Evolutionary conservation across 2,797 vertebrate genomes (phyloP).

Genomic region (Onychomys arenicola): DNA sequence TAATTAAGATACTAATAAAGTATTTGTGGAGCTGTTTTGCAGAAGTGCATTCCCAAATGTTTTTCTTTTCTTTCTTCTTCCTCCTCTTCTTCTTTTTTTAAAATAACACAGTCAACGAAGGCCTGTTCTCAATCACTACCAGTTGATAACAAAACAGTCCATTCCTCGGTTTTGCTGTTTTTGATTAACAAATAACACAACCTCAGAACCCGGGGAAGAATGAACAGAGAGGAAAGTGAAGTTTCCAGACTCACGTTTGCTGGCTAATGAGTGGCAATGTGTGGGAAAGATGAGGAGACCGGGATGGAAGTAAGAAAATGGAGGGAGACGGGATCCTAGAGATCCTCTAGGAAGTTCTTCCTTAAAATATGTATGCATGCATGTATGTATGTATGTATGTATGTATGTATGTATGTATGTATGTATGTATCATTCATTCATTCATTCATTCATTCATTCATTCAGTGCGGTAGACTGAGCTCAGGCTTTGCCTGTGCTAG

Average conservation of each 20-base stretch:
- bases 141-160: too few species aligned
- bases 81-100: too few species aligned
- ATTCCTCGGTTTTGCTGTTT: neutral
- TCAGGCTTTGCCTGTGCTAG: too few species aligned
- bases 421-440: too few species aligned
- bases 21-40: slow-evolving; percentile 75
- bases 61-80: rapidly evolving
- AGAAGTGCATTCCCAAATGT: slow-evolving; percentile 69
- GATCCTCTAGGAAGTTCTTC: neutral
- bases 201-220: neutral
- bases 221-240: neutral
- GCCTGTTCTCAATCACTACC: too few species aligned
- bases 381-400: too few species aligned
- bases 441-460: too few species aligned
- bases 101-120: neutral
- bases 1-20: slow-evolving; percentile 78
- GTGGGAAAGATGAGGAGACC: neutral
- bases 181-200: neutral
- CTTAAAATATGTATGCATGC: neutral
- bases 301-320: neutral
- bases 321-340: neutral
- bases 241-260: neutral
- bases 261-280: neutral
- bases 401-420: too few species aligned
- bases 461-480: neutral